Evolutionary conservation across 2,113 vertebrate genomes (phyloP).

Genomic region (Monarcha castaneiventris): DNA sequence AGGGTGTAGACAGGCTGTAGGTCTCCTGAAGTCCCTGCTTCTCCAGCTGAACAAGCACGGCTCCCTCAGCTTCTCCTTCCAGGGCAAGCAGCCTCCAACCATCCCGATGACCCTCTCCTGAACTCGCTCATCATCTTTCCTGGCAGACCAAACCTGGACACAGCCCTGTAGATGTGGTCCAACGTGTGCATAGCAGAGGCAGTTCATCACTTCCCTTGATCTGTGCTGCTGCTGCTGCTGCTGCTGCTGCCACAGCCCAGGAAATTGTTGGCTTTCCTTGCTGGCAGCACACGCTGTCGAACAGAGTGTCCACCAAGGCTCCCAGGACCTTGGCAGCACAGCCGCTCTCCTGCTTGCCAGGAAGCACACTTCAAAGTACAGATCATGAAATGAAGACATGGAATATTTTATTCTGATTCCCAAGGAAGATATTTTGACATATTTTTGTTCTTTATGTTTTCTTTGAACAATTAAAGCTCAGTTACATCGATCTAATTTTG

Average conservation of each 20-base stretch:
- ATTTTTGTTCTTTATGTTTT: background rate
- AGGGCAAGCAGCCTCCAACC: background rate
- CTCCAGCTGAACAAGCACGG: background rate
- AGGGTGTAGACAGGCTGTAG: background rate
- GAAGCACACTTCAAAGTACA: background rate
- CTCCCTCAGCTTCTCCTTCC: background rate
- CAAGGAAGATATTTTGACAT: background rate
- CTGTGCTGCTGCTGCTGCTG: background rate
- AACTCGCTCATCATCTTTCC: background rate
- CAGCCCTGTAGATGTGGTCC: background rate
- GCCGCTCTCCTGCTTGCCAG: background rate
- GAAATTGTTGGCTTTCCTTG: background rate
- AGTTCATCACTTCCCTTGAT: background rate
- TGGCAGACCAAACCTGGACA: background rate
- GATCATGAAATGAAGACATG: background rate
- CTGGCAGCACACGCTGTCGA: background rate
- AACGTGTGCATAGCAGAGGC: background rate
- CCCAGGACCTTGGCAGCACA: background rate
- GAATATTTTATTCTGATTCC: background rate
- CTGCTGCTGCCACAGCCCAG: background rate
- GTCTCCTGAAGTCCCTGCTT: background rate
- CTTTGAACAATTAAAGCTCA: background rate
- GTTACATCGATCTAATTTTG: background rate
- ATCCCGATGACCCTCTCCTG: background rate
- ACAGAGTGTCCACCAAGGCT: background rate